Base-by-base conservation (phyloP, 2,888 invertebrate species). In the Colostygia pectinataria region DNA sequence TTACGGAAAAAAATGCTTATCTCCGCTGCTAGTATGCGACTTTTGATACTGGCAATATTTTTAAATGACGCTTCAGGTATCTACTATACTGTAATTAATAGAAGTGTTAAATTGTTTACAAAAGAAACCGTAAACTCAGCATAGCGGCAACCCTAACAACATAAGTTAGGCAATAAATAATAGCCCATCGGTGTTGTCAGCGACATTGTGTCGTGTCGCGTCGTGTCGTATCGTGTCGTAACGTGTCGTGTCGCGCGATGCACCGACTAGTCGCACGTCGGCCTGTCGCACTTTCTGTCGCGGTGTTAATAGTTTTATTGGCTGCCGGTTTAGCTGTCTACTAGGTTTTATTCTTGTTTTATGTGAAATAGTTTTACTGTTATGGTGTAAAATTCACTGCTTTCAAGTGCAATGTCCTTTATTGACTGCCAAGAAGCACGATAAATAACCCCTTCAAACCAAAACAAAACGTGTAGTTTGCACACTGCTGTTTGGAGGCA, bases 131-230 rank as follows among this genome's bases (percentile, higher is more conserved):
- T 14, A 12, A n/a, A 5, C 8, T 4, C 27, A n/a, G n/a, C n/a
- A n/a, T n/a, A n/a, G n/a, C n/a, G 38, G 3, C 43, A 49, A 12
- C 49, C 49, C 49, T 49, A 43, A 9, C 2, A 63, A 62, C 65
- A 56, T 59, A 66, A 65, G 65, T 67, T 63, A 42, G 49, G 59
- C 57, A 63, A 53, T 49, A 49, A 49, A 49, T 49, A 39, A 43
- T 39, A 39, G 40, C 18, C 31, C 40, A 40, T 32, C 29, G 40
- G 37, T 31, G 31, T 46, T 36, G 24, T 37, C 50, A 48, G 51
- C 45, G 29, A 31, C 31, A n/a, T 31, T 23, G 29, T 31, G 31
- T 32, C 23, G 23, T 4, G 41, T 25, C 41, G 33, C 20, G 46
- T 31, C 20, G 29, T 31, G 31, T 32, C 23, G 23, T 4, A 37